Percentiles rank a stretch among this genome's conserved stretches.
Evolutionary conservation across 2,797 vertebrate species (phyloP).

Genomic region (Oryzias dopingdopingensis): DNA sequence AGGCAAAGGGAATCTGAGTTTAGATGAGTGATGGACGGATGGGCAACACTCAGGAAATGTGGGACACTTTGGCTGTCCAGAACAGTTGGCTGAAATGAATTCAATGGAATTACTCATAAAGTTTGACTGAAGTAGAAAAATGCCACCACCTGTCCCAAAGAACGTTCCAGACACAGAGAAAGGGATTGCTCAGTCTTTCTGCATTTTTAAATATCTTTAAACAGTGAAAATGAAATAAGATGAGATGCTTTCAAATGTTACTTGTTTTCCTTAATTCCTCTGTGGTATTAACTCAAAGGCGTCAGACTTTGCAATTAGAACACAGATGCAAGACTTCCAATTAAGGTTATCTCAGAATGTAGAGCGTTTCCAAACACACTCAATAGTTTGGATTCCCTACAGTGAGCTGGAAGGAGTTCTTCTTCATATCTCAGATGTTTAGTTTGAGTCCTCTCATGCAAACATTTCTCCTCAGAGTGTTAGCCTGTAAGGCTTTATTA

Average conservation of each 20-base stretch:
- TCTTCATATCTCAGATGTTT: constrained; percentile 17
- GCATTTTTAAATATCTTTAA: constrained; percentile 8
- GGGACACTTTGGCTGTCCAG: constrained; percentile 1
- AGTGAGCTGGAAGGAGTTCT: too few relatives aligned
- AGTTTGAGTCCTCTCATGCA: constrained; percentile 4
- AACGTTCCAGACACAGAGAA: constrained; percentile 7
- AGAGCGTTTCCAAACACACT: too few relatives aligned
- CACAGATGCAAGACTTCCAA: constrained; percentile 16
- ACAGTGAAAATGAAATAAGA: neutral
- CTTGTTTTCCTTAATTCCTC: constrained; percentile 14
- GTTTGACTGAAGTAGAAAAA: constrained; percentile 18
- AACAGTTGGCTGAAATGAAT: constrained; percentile 13
- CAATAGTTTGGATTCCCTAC: too few relatives aligned
- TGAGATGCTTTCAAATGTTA: constrained; percentile 7
- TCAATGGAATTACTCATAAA: constrained; percentile 19
- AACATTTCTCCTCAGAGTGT: constrained; percentile 2
- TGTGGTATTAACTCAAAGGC: constrained; percentile 5
- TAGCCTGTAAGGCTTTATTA: accelerated
- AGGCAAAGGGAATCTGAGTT: too few relatives aligned
- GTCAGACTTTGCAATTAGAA: constrained; percentile 15
- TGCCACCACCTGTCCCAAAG: constrained; percentile 38
- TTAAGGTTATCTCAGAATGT: constrained; percentile 27
- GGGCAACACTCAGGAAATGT: neutral
- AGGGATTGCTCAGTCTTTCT: constrained; percentile 11
- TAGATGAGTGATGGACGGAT: neutral